phyloP scores from a whole-genome alignment of 2,888 invertebrate genomes.

The Lampropteryx suffumata region DNA sequence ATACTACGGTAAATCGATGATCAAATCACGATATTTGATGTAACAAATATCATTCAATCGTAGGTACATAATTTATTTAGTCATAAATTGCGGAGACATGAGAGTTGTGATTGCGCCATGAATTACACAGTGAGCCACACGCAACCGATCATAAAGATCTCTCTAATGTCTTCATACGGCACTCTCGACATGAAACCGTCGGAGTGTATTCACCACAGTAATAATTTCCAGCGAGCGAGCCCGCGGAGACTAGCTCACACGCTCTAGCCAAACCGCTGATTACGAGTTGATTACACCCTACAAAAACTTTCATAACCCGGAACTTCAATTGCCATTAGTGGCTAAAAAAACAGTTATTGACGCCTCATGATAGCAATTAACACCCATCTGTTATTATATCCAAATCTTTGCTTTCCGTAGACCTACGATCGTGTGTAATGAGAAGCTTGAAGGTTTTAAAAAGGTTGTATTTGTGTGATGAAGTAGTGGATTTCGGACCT shows the following conservation, averaged over 20 bases:
- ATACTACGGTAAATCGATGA: slow-evolving; percentile 33
- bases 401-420: slow-evolving; percentile 72
- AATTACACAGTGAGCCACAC: slow-evolving; percentile 68
- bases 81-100: slow-evolving; percentile 63
- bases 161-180: slow-evolving; percentile 77
- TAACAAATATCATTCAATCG: slow-evolving; percentile 51
- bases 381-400: slow-evolving; percentile 77
- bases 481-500: slow-evolving; percentile 47
- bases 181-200: slow-evolving; percentile 58
- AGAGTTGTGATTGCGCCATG: slow-evolving; percentile 64
- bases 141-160: slow-evolving; percentile 71
- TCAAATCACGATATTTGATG: slow-evolving; percentile 27
- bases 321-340: slow-evolving; percentile 75
- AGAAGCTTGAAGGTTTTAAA: slow-evolving; percentile 48
- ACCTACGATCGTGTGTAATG: slow-evolving; percentile 65
- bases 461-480: slow-evolving; percentile 42
- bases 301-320: slow-evolving; percentile 80
- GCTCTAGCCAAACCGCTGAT: slow-evolving; percentile 74
- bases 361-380: slow-evolving; percentile 80
- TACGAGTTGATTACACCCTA: slow-evolving; percentile 77
- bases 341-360: slow-evolving; percentile 78
- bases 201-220: slow-evolving; percentile 63
- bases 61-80: slow-evolving; percentile 41
- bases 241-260: slow-evolving; percentile 69
- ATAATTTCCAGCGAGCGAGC: slow-evolving; percentile 66